Conservation (phyloP, 2,113 vertebrate genomes). For the Daphoenositta chrysoptera region DNA sequence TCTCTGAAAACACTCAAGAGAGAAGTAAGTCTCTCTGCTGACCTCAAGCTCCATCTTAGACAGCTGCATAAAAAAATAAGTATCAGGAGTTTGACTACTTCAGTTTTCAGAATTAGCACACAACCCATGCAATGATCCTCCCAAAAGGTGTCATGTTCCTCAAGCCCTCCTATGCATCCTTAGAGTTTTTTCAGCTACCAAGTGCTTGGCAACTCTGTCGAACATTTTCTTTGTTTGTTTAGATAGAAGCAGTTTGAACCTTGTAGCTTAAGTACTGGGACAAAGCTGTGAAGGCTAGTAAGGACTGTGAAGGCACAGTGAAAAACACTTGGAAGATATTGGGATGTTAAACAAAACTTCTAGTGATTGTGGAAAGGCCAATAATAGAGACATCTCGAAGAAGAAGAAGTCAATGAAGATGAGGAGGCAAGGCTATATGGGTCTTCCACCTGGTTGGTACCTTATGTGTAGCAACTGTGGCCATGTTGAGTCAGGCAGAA, state of each 20-base stretch:
- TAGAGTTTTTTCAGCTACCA: neutral
- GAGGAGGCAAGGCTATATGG: neutral
- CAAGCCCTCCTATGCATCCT: neutral
- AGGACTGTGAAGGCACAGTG: neutral
- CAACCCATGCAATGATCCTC: neutral
- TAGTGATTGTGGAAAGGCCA: neutral
- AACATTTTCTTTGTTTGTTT: neutral
- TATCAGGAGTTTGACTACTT: neutral
- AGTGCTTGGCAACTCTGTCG: neutral
- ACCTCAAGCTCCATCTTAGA: neutral
- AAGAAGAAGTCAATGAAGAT: neutral
- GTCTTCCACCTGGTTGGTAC: neutral
- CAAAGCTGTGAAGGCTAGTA: neutral
- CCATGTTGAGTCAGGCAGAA: neutral
- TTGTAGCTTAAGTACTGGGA: neutral
- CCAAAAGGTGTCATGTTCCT: neutral
- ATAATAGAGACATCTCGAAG: neutral
- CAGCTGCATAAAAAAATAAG: neutral
- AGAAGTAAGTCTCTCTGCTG: neutral
- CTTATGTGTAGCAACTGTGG: neutral
- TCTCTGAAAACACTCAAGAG: neutral
- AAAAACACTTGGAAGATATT: neutral
- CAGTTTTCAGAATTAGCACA: neutral
- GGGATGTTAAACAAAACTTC: neutral
- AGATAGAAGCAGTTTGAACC: neutral